phyloP scores from a whole-genome alignment of 2,888 invertebrate species.

The Hemaris fuciformis region DNA sequence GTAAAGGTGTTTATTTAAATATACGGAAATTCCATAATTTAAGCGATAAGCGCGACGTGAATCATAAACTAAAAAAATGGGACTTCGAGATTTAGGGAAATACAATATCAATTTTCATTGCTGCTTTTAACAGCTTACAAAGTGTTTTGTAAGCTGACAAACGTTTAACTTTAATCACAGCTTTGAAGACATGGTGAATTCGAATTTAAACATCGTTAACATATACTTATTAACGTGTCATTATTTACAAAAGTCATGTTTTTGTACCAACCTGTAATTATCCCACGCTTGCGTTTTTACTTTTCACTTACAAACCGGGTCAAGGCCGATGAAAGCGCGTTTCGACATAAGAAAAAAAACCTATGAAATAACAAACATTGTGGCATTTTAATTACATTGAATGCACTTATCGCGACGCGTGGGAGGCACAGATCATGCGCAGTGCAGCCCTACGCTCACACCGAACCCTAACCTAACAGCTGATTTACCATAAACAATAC shows the following conservation, averaged over 20 bases:
- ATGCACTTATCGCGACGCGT: conserved; percentile 26
- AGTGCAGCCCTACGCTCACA: conserved; percentile 41
- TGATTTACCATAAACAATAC: conserved; percentile 49
- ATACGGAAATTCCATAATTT: not conserved
- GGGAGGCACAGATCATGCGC: conserved; percentile 61
- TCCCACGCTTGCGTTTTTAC: conserved; percentile 1
- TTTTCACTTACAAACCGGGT: not conserved
- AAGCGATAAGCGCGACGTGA: not conserved
- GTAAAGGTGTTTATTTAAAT: not conserved
- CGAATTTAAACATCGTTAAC: not conserved
- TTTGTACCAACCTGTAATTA: conserved; percentile 4
- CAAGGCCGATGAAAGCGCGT: conserved; percentile 4
- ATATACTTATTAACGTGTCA: not conserved
- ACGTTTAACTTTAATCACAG: not conserved
- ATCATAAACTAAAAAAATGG: not conserved
- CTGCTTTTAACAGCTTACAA: too few relatives aligned
- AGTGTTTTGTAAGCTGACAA: too few relatives aligned
- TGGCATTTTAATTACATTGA: conserved; percentile 9
- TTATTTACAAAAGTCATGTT: not conserved
- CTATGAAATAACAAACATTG: not conserved
- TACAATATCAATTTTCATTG: not conserved
- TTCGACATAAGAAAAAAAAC: not conserved
- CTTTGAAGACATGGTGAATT: not conserved
- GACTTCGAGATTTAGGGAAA: not conserved
- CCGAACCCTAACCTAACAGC: conserved; percentile 50